Evolutionary conservation across 2,113 vertebrate species (phyloP).

Genomic region (Sorex fumeus): DNA sequence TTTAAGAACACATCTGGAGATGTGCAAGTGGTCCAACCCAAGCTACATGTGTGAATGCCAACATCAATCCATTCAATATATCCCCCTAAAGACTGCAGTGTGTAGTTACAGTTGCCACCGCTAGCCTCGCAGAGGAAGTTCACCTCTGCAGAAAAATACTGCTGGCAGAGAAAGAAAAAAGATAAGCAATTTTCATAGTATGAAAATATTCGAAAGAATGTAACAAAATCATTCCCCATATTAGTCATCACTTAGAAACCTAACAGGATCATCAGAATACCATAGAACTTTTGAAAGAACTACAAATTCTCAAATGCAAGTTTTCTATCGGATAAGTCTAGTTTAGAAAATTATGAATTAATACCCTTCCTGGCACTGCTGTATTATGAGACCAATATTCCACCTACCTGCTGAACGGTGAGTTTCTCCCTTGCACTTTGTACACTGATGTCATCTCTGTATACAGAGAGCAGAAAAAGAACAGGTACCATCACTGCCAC

Average conservation of each 20-base stretch:
- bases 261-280: neutral
- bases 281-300: neutral
- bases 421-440: neutral
- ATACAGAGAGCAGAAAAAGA: neutral
- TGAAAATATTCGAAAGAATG: neutral
- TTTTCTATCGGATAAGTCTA: neutral
- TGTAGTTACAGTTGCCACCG: no score
- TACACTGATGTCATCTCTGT: neutral
- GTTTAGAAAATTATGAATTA: neutral
- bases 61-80: no score
- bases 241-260: no score
- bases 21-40: no score
- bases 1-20: no score
- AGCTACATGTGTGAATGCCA: no score
- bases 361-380: neutral
- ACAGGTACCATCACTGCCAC: fast-evolving
- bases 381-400: neutral
- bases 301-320: neutral
- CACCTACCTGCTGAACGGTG: neutral
- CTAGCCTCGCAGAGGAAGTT: no score
- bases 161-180: neutral
- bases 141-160: neutral
- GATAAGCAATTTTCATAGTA: neutral
- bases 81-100: no score
- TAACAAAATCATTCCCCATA: neutral